Base-by-base conservation (phyloP, 2,888 invertebrate genomes). In the Hartigia nigra region DNA sequence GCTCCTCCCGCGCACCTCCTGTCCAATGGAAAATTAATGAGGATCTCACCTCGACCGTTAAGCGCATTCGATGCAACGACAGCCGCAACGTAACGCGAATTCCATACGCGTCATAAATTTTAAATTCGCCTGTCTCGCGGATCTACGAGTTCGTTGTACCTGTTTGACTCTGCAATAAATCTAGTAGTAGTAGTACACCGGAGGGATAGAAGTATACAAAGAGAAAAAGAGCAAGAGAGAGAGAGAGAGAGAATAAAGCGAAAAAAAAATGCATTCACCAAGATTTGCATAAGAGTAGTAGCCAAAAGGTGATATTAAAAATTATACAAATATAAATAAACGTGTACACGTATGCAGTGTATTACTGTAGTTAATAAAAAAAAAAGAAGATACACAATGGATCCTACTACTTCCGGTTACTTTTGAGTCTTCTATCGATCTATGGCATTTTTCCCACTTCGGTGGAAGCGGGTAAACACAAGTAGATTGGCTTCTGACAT, bases 21-120 rank as follows among this genome's bases (percentile, higher is more conserved):
- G 78, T 37, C 70, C 82, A 75, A 79, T 82, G 78, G 72, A 72
- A 82, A 81, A 81, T 82, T 82, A 82, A 82, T 78, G 82, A 82
- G 81, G 77, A 80, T 78, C 82, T 81, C 79, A 74, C 70, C 55
- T 55, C 55, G 70, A 14, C 34, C 72, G 39, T 55, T 55, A 14
- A 23, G 14, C 39, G 23, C 23, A 55, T 23, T 39, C 39, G 39
- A 55, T 23, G 39, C 39, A 55, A 55, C 39, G 39, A 55, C 39
- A 55, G 39, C 39, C 39, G 39, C 39, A 14, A 9, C 39, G 23
- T 14, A 9, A 23, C 23, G 39, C 39, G 39, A 55, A 55, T 55
- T 55, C 39, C 39, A 9, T 23, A 55, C 39, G 39, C 9, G 23
- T 55, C 39, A 23, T 55, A 55, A 55, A 55, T 55, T 55, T 55